Percentiles rank a stretch among this genome's conserved stretches.
These are phyloP conservation scores for Eurypyga helias DNA, from an alignment of 2,113 vertebrate species.

Conservation along the genomic window DNA sequence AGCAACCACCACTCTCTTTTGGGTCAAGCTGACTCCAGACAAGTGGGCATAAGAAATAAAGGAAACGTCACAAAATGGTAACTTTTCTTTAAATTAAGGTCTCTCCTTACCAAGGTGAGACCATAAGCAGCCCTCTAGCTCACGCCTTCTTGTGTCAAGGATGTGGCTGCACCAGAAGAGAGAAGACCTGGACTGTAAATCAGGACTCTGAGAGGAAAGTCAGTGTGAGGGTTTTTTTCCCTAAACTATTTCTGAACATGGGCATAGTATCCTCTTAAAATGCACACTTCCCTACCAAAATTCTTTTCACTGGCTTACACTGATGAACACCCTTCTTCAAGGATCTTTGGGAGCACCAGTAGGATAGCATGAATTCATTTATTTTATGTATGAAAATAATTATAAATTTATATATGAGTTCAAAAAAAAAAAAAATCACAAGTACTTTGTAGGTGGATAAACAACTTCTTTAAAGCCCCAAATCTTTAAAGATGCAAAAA, in stretches of 20 bases:
- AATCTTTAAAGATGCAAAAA: neutral
- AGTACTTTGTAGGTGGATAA: neutral
- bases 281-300: neutral
- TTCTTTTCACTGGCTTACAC: neutral
- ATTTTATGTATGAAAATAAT: neutral
- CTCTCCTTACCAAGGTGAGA: neutral
- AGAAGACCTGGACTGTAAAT: neutral
- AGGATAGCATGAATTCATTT: neutral
- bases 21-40: neutral
- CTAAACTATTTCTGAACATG: neutral
- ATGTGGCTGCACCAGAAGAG: neutral
- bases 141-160: neutral
- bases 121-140: neutral
- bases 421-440: neutral
- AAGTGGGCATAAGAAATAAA: neutral
- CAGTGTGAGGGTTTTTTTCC: neutral
- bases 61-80: neutral
- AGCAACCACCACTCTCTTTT: neutral
- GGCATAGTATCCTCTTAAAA: neutral
- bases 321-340: neutral
- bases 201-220: neutral
- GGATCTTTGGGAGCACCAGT: neutral
- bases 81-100: neutral
- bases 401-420: neutral
- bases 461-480: neutral